Percentiles rank a stretch among this genome's conserved stretches.
These are phyloP conservation scores for Python bivittatus DNA, from an alignment of 2,113 vertebrate species.

Conservation along the genomic window DNA sequence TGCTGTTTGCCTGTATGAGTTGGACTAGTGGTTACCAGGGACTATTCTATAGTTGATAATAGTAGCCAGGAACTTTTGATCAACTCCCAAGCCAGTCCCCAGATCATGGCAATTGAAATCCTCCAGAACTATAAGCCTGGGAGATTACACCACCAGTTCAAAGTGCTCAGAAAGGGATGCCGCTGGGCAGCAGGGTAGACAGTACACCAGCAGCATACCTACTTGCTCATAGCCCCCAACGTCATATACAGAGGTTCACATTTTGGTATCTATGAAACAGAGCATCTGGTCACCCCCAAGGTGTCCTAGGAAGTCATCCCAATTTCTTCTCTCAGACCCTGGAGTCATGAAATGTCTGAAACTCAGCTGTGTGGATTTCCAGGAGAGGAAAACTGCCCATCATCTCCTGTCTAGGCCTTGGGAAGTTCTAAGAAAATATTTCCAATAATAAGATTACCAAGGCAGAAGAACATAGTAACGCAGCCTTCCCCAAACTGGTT, in stretches of 20 bases:
- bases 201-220: not conserved
- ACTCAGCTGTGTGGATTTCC: not conserved
- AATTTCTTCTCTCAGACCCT: not conserved
- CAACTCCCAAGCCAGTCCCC: no score
- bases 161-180: not conserved
- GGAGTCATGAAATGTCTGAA: not conserved
- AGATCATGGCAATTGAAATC: no score
- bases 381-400: not conserved
- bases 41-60: no score
- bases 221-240: no score
- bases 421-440: not conserved
- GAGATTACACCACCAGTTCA: not conserved
- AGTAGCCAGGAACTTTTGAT: no score
- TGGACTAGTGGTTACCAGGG: no score
- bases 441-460: not conserved
- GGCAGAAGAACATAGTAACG: not conserved
- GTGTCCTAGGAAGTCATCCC: not conserved
- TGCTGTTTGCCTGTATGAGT: no score
- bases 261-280: not conserved
- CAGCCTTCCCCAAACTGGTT: not conserved
- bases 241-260: not conserved
- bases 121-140: no score
- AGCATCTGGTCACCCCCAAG: not conserved
- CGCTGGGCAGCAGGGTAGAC: not conserved
- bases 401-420: not conserved